These are phyloP conservation scores for human (Homo sapiens) DNA, from an alignment of 2,113 vertebrate species.

Conservation along the genomic window GRCh38 chr22:34909001-34909500, in stretches of 20 bases:
- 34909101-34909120: background rate
- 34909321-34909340: background rate
- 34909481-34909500: background rate
- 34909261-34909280: background rate
- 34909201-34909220: background rate
- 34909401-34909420: background rate
- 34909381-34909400: background rate
- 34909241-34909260: too few species aligned
- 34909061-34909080: background rate
- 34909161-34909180: background rate
- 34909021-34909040: too few species aligned
- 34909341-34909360: background rate
- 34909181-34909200: background rate
- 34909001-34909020: background rate
- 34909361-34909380: background rate
- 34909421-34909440: background rate
- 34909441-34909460: background rate
- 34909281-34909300: background rate
- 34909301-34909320: background rate
- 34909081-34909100: background rate
- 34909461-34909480: background rate
- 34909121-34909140: background rate
- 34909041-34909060: background rate
- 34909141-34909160: background rate
- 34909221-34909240: background rate